Evolutionary conservation across 2,888 invertebrate genomes (phyloP).

Genomic region (Drosophila algonquin): DNA sequence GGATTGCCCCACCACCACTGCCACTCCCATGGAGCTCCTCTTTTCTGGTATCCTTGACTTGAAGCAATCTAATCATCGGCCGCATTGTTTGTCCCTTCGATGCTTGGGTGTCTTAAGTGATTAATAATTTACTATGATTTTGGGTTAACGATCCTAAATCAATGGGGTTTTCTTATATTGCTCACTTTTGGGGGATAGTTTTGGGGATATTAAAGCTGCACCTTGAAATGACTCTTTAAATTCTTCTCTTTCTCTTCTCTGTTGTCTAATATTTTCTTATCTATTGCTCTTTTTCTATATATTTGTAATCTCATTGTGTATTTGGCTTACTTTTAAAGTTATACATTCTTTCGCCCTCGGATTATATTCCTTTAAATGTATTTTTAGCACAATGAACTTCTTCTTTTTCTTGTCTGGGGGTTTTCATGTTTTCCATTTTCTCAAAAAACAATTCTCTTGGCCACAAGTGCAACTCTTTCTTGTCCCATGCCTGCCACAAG

Average conservation of each 20-base stretch:
- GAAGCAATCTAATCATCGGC: constrained; percentile 37
- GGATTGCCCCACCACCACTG: background rate
- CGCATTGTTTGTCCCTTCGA: constrained; percentile 26
- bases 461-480: constrained; percentile 1
- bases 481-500: background rate
- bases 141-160: constrained; percentile 6
- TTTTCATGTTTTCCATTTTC: background rate
- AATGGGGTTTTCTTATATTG: background rate
- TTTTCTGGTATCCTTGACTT: constrained; percentile 20
- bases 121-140: constrained; percentile 34
- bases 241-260: too few species aligned
- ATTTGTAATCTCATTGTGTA: background rate
- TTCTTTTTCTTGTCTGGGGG: background rate
- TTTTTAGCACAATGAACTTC: background rate
- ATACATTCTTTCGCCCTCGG: too few species aligned
- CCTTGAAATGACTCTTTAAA: too few species aligned
- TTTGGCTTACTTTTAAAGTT: background rate
- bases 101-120: constrained; percentile 34
- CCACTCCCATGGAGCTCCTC: background rate
- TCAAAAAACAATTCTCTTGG: background rate
- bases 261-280: too few species aligned
- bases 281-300: background rate
- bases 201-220: background rate
- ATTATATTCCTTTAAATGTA: background rate
- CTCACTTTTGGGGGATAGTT: background rate